A percentile compares a stretch with the other conserved stretches of the same genome.
These are phyloP conservation scores for Actinemys pallida DNA, from an alignment of 2,113 vertebrate genomes.

Conservation along the genomic window DNA sequence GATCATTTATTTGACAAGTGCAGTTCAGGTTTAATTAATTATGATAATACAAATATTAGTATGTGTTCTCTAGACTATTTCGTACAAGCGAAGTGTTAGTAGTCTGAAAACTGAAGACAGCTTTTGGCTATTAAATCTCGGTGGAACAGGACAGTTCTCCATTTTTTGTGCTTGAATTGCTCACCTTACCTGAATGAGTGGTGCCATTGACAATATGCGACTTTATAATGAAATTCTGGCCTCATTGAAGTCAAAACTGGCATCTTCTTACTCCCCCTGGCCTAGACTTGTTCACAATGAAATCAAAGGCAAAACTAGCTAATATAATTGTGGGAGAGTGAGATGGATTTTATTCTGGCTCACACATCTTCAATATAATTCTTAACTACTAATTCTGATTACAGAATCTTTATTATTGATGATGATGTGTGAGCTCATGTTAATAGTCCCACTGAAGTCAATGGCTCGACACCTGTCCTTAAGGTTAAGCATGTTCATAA, in stretches of 20 bases:
- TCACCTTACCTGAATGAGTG: not conserved
- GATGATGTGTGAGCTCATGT: not conserved
- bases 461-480: not conserved
- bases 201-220: not conserved
- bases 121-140: not conserved
- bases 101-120: not conserved
- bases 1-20: not conserved
- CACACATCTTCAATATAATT: not conserved
- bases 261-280: not conserved
- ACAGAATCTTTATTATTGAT: not conserved
- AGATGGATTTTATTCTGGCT: not conserved
- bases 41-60: fast-evolving
- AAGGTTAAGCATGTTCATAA: not conserved
- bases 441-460: not conserved
- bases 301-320: not conserved
- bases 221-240: not conserved
- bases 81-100: not conserved
- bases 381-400: not conserved
- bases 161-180: not conserved
- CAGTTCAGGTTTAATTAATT: not conserved
- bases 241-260: not conserved
- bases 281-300: not conserved
- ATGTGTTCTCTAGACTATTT: not conserved
- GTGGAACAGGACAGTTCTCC: not conserved
- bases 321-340: not conserved